Percentiles rank a stretch among this genome's conserved stretches.
phyloP scores from a whole-genome alignment of 2,113 vertebrate species.

The Grammomys surdaster region DNA sequence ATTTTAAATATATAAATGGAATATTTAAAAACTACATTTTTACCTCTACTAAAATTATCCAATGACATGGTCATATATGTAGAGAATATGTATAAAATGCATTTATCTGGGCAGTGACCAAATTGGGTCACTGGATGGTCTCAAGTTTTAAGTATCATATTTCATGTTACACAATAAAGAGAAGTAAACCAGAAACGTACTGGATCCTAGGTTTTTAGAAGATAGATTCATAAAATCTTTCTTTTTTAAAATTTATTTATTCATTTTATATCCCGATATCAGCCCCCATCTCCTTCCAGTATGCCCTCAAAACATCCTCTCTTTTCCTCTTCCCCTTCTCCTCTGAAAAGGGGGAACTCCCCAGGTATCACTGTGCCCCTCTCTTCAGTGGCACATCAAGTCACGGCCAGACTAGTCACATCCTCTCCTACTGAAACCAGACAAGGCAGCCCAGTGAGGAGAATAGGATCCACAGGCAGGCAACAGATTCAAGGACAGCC shows the following conservation, averaged over 20 bases:
- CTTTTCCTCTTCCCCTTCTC: no score
- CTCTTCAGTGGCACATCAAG: no score
- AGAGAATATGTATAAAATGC: not conserved
- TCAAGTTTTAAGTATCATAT: slow-evolving; percentile 7
- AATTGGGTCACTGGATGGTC: not conserved
- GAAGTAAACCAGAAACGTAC: not conserved
- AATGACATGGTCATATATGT: not conserved
- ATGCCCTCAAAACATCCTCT: no score
- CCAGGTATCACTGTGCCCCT: no score
- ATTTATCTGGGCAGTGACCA: not conserved
- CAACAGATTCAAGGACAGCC: no score
- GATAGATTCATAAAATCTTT: not conserved
- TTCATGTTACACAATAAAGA: not conserved
- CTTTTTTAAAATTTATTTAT: not conserved
- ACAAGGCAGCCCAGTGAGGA: no score
- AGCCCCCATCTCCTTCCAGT: no score
- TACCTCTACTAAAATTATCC: not conserved
- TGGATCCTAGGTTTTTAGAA: not conserved
- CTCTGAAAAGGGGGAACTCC: no score
- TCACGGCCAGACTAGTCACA: no score
- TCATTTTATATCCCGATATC: no score
- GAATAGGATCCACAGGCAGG: no score
- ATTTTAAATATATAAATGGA: not conserved
- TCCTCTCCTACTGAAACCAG: no score
- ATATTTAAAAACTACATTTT: slow-evolving; percentile 17